Conservation (phyloP, 2,113 vertebrate genomes). For the Hippopotamus amphibius region DNA sequence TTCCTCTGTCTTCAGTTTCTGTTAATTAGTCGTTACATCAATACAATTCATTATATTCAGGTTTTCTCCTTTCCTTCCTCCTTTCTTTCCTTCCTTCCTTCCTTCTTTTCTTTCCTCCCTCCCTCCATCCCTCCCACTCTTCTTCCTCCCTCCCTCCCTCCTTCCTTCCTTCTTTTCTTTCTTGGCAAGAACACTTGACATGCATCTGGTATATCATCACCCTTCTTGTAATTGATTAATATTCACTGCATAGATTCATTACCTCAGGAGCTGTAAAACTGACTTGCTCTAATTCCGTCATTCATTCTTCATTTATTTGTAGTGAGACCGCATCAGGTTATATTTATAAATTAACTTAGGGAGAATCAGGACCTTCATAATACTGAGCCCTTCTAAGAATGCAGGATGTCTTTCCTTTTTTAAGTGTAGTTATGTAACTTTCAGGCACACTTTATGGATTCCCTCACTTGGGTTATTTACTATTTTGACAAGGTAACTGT, state of each 20-base stretch:
- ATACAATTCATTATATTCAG: not conserved
- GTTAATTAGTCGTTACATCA: not conserved
- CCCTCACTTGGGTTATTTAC: not conserved
- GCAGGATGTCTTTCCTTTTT: not conserved
- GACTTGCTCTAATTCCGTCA: not conserved
- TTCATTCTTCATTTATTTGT: not conserved
- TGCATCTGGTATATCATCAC: not conserved
- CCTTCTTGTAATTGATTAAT: not conserved
- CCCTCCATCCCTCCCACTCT: too few relatives aligned
- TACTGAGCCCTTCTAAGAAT: not conserved
- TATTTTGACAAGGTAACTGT: not conserved
- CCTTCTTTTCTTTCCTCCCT: not conserved
- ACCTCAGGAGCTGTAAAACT: rapidly evolving
- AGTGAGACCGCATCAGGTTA: rapidly evolving
- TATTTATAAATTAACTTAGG: not conserved
- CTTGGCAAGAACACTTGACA: not conserved
- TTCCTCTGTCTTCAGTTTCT: not conserved
- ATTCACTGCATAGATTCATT: not conserved
- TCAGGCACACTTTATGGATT: not conserved
- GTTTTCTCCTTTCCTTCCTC: not conserved
- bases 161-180: not conserved
- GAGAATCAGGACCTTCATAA: not conserved
- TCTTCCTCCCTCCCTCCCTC: rapidly evolving
- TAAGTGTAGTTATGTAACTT: not conserved
- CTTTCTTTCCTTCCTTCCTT: not conserved